A percentile compares a stretch with the other conserved stretches of the same genome.
Conservation (phyloP, 2,888 invertebrate genomes). For the Eupithecia dodoneata region DNA sequence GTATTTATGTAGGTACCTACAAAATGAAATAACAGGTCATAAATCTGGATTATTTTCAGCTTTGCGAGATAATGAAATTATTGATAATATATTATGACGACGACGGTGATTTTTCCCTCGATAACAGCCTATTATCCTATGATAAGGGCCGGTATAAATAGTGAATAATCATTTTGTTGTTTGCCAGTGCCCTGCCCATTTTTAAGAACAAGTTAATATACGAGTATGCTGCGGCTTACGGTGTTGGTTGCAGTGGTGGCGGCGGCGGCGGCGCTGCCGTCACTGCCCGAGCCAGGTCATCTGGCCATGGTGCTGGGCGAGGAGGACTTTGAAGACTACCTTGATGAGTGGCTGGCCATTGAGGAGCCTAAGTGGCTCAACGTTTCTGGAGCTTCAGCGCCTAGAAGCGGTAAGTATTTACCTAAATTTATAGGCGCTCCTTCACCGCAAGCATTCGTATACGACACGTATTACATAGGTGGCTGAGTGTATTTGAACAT, state of each 20-base stretch:
- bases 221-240: slow-evolving; percentile 44
- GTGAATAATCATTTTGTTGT: slow-evolving; percentile 9
- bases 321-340: slow-evolving; percentile 78
- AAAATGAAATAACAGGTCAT: neutral
- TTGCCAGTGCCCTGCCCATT: slow-evolving; percentile 31
- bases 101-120: slow-evolving; percentile 3
- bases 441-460: neutral
- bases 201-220: neutral
- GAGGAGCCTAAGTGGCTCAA: slow-evolving; percentile 62
- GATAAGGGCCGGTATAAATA: slow-evolving; percentile 34
- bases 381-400: slow-evolving; percentile 40
- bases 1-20: neutral
- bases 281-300: slow-evolving; percentile 66
- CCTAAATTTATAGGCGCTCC: neutral
- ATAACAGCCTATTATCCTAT: neutral
- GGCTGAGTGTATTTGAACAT: too few relatives aligned
- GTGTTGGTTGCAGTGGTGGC: slow-evolving; percentile 49
- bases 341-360: slow-evolving; percentile 69
- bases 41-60: neutral
- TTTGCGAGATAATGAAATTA: slow-evolving; percentile 21
- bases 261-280: slow-evolving; percentile 51
- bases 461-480: too few relatives aligned
- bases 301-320: slow-evolving; percentile 69
- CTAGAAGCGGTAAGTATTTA: slow-evolving; percentile 58
- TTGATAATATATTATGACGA: slow-evolving; percentile 24